A percentile compares a stretch with the other conserved stretches of the same genome.
These are phyloP conservation scores for Bombus difficillimus DNA, from an alignment of 1,140 invertebrate species.

Conservation along the genomic window DNA sequence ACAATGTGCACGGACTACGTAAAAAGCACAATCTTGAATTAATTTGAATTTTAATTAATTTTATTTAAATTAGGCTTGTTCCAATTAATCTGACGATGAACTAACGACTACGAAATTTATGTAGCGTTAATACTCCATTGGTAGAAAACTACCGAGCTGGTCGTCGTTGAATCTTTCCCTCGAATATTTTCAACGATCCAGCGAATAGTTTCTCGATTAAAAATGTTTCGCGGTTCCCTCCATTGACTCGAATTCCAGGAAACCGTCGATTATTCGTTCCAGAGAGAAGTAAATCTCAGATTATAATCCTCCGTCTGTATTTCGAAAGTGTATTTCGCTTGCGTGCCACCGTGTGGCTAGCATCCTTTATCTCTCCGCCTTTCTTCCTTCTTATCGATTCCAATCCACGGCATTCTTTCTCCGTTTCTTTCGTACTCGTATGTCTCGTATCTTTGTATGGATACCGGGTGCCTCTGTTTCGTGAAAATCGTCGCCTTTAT, in stretches of 20 bases:
- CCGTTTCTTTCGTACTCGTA: background rate
- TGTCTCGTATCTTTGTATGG: background rate
- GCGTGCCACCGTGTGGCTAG: conserved; percentile 13
- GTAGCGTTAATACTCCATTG: background rate
- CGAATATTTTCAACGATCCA: no score
- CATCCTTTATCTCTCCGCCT: conserved; percentile 21
- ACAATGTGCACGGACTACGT: background rate
- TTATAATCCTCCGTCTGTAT: conserved; percentile 28
- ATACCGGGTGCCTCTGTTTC: conserved; percentile 31
- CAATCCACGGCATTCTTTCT: conserved; percentile 42
- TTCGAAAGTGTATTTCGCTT: conserved; percentile 32
- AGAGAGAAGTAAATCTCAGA: conserved; percentile 51
- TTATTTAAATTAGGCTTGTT: no score
- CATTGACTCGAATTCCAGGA: background rate
- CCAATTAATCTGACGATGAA: no score
- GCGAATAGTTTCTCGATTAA: background rate
- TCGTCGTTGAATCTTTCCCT: background rate
- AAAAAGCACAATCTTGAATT: no score
- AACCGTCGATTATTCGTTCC: conserved; percentile 38
- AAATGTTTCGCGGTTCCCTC: background rate
- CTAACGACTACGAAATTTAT: no score
- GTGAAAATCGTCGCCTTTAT: conserved; percentile 48
- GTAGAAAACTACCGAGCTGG: background rate
- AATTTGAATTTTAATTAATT: no score
- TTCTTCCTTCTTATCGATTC: conserved; percentile 53